phyloP scores from a whole-genome alignment of 2,888 invertebrate genomes.

The Cryptocephalus moraei region DNA sequence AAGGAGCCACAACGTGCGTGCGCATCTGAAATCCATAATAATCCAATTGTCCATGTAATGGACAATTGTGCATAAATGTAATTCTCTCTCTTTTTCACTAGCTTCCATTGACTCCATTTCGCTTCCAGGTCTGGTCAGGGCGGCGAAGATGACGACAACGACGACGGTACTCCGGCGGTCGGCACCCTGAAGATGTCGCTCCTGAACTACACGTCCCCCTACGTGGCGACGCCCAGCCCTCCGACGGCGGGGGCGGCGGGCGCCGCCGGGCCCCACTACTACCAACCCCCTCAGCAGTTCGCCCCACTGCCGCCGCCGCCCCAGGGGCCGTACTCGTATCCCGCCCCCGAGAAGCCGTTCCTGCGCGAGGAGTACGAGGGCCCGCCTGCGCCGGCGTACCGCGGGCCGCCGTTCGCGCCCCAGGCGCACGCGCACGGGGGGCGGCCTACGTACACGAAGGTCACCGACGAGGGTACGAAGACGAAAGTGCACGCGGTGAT shows the following conservation, averaged over 20 bases:
- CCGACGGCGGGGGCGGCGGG: slow-evolving; percentile 5
- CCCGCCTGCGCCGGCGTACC: background rate
- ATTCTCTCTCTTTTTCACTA: too few relatives aligned
- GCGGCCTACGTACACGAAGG: slow-evolving; percentile 53
- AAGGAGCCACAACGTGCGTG: background rate
- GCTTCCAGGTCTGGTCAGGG: too few relatives aligned
- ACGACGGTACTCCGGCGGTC: background rate
- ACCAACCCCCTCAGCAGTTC: slow-evolving; percentile 19
- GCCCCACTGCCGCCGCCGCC: slow-evolving; percentile 13
- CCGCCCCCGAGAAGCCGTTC: slow-evolving; percentile 33
- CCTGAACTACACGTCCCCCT: slow-evolving; percentile 32
- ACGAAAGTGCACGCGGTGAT: slow-evolving; percentile 59
- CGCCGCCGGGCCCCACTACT: slow-evolving; percentile 21
- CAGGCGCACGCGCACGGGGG: background rate
- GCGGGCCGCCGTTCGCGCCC: background rate
- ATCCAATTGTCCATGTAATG: too few relatives aligned
- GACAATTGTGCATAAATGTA: too few relatives aligned
- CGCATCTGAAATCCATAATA: too few relatives aligned
- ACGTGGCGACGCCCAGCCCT: slow-evolving; percentile 27
- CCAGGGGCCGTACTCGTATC: slow-evolving; percentile 31
- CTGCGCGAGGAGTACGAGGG: slow-evolving; percentile 32
- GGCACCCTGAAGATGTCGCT: slow-evolving; percentile 28
- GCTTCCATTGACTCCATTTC: too few relatives aligned
- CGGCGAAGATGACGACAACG: too few relatives aligned
- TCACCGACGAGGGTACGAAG: slow-evolving; percentile 46